These are phyloP conservation scores for Leptonema lineaticorne DNA, from an alignment of 1,140 invertebrate genomes.

Conservation along the genomic window DNA sequence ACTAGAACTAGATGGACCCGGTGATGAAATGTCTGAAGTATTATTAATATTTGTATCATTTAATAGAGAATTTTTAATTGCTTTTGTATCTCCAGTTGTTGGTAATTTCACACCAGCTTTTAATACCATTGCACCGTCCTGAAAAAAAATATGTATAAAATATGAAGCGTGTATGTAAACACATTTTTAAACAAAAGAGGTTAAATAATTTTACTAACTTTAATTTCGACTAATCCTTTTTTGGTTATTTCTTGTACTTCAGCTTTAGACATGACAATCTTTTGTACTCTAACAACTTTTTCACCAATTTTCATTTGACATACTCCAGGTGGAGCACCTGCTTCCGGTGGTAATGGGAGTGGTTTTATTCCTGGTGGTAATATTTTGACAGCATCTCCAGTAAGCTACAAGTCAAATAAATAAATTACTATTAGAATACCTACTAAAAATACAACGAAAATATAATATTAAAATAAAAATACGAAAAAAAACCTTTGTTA, in stretches of 20 bases:
- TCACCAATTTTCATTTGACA: conserved; percentile 61
- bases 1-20: background rate
- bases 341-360: conserved; percentile 46
- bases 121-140: conserved; percentile 55
- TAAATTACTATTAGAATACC: background rate
- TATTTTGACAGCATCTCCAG: conserved; percentile 42
- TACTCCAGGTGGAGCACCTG: conserved; percentile 41
- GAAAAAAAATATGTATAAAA: conserved; percentile 16
- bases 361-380: conserved; percentile 52
- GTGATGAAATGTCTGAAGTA: background rate
- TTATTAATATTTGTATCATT: background rate
- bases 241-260: conserved; percentile 62
- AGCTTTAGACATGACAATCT: conserved; percentile 61
- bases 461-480: background rate
- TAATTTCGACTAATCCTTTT: conserved; percentile 58
- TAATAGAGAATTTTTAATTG: conserved; percentile 14
- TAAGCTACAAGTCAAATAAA: conserved; percentile 2
- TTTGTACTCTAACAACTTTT: conserved; percentile 61
- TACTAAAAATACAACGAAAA: background rate
- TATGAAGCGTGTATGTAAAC: background rate
- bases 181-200: background rate
- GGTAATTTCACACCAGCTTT: conserved; percentile 54
- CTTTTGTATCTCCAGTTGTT: conserved; percentile 35
- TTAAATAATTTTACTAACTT: conserved; percentile 45
- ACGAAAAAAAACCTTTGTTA: conserved; percentile 48